These are phyloP conservation scores for Pseudomugil gertrudae DNA, from an alignment of 2,797 vertebrate genomes.

Conservation along the genomic window DNA sequence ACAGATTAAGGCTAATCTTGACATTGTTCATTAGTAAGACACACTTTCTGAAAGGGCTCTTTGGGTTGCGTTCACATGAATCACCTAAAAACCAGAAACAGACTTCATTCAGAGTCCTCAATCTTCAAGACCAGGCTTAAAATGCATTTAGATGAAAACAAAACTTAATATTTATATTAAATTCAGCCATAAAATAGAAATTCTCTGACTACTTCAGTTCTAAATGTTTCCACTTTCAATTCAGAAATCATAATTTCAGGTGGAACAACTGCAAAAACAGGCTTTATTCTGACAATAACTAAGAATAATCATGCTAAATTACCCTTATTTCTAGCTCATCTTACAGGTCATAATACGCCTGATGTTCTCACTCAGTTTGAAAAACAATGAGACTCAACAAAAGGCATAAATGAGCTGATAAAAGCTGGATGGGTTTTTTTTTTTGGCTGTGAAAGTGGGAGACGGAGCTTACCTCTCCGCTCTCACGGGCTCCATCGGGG, in stretches of 20 bases:
- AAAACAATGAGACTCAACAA: constrained; percentile 12
- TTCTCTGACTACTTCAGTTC: background rate
- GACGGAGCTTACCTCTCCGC: constrained; percentile 27
- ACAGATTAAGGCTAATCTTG: constrained; percentile 13
- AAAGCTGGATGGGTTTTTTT: constrained; percentile 25
- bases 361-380: constrained; percentile 25
- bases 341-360: constrained; percentile 1
- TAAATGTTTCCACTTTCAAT: too few relatives aligned
- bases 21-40: background rate
- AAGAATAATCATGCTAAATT: background rate
- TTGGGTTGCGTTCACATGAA: background rate
- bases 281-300: background rate
- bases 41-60: background rate
- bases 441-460: background rate
- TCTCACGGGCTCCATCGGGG: constrained; percentile 33
- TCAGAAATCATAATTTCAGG: background rate
- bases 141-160: background rate
- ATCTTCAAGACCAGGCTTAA: background rate
- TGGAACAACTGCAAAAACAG: background rate
- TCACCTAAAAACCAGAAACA: background rate
- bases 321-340: constrained; percentile 11
- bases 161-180: background rate
- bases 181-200: background rate
- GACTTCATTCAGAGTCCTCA: background rate
- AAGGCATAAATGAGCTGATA: constrained; percentile 24